These are phyloP conservation scores for Vireo altiloquus DNA, from an alignment of 2,113 vertebrate species.

Conservation along the genomic window DNA sequence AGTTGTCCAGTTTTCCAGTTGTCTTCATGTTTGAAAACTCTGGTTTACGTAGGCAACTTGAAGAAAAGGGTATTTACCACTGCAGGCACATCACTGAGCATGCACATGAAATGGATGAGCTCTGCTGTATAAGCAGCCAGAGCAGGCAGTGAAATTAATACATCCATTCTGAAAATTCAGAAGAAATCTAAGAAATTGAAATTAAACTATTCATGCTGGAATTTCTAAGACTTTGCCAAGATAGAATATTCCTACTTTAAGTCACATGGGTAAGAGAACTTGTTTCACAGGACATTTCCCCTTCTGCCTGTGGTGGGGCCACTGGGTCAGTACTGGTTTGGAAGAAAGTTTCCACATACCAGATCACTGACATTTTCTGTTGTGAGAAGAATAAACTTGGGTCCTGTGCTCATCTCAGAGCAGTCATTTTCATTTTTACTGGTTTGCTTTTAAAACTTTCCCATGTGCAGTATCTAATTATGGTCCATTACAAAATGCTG, in stretches of 20 bases:
- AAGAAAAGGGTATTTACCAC: background rate
- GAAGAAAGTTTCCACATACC: constrained; percentile 10
- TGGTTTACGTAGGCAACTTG: background rate
- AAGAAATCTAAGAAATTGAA: background rate
- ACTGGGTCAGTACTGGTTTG: constrained; percentile 5
- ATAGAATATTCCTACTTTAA: background rate
- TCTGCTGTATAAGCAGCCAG: background rate
- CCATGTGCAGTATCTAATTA: constrained; percentile 39
- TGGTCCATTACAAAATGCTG: constrained; percentile 15
- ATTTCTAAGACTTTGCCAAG: background rate
- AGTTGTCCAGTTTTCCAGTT: background rate
- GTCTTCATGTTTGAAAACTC: background rate
- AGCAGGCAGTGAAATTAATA: background rate
- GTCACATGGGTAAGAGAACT: background rate
- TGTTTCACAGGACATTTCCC: background rate
- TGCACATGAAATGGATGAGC: background rate
- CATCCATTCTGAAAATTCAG: background rate
- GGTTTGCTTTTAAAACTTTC: constrained; percentile 45
- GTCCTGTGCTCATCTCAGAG: background rate
- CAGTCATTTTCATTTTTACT: constrained; percentile 59
- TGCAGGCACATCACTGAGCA: background rate
- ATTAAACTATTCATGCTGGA: background rate
- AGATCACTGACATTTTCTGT: background rate
- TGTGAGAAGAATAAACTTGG: background rate
- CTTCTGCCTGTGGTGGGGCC: background rate